phyloP scores from a whole-genome alignment of 1,140 invertebrate genomes.

The Melipona quadrifasciata region DNA sequence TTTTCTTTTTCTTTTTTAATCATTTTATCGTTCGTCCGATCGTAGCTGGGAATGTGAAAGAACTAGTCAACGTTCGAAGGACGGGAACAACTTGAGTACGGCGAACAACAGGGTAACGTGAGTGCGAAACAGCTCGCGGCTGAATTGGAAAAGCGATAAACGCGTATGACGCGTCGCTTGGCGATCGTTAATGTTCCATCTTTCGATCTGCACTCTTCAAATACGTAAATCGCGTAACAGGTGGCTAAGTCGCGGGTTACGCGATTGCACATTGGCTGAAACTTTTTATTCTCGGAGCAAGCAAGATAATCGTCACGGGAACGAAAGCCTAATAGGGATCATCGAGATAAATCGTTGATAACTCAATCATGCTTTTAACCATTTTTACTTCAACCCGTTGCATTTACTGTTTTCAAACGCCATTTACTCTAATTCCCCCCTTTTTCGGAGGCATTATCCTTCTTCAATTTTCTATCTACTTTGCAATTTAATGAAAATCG shows the following conservation, averaged over 20 bases:
- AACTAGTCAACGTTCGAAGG: no score
- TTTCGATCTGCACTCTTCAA: background rate
- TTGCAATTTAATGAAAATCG: no score
- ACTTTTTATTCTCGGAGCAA: background rate
- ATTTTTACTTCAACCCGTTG: no score
- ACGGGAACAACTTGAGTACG: no score
- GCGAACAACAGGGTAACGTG: background rate
- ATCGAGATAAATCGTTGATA: background rate
- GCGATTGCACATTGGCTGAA: background rate
- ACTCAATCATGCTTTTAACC: background rate
- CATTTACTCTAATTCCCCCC: no score
- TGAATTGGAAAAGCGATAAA: background rate
- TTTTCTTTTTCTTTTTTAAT: no score
- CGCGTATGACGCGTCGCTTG: background rate
- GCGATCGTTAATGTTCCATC: constrained; percentile 5
- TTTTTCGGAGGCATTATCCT: no score
- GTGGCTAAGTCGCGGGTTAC: constrained; percentile 14
- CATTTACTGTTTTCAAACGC: no score
- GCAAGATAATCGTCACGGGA: background rate
- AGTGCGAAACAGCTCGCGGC: background rate
- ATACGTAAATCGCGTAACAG: constrained; percentile 22
- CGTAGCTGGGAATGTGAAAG: background rate
- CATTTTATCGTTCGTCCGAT: background rate
- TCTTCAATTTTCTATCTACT: no score
- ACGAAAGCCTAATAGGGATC: background rate